Evolutionary conservation across 2,888 invertebrate genomes (phyloP), one percentile per base, ranked within the genome.

Genomic region (Rhaphigaster nebulosa): DNA sequence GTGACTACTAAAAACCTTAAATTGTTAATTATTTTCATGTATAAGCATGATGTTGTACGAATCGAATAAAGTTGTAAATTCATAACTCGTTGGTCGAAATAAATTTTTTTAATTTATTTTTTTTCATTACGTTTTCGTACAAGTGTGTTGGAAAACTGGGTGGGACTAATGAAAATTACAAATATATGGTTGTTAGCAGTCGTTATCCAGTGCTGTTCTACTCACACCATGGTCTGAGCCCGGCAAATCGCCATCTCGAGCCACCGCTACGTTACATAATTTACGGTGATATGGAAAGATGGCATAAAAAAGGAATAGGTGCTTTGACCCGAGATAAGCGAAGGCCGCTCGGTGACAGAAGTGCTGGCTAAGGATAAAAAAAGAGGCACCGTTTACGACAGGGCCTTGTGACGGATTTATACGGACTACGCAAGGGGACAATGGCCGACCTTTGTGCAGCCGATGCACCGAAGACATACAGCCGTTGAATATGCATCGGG

Each of bases 401-500:
- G 84, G 84, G 38, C 84, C 84, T 84, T 84, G 84, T 84, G 84
- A 84, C 45, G 84, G 84, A 84, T 84, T 84, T 84, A 84, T 84
- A 84, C 84, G 84, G 84, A 45, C 84, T 84, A 50, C 45, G 84
- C 84, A 84, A 84, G 84, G 45, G 84, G 84, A 84, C 84, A 84
- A 84, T 84, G 84, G 84, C 84, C 84, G 84, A 84, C 84, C 88
- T 60, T 41, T 41, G 88, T 60, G 87, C 87, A 87, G 52, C 87
- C 56, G 88, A 88, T 88, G 88, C 88, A 88, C 56, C 26, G 8
- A 84, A n/a, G 88, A 88, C 88, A 18, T 41, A 88, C 88, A 29
- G 56, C 88, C 60, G 56, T 41, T 88, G 88, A 88, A 88, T 88
- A 88, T 88, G 88, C 88, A 88, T 60, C 60, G 41, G n/a, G 38